These are phyloP conservation scores for Notamacropus eugenii DNA, from an alignment of 2,797 vertebrate genomes.

Conservation along the genomic window DNA sequence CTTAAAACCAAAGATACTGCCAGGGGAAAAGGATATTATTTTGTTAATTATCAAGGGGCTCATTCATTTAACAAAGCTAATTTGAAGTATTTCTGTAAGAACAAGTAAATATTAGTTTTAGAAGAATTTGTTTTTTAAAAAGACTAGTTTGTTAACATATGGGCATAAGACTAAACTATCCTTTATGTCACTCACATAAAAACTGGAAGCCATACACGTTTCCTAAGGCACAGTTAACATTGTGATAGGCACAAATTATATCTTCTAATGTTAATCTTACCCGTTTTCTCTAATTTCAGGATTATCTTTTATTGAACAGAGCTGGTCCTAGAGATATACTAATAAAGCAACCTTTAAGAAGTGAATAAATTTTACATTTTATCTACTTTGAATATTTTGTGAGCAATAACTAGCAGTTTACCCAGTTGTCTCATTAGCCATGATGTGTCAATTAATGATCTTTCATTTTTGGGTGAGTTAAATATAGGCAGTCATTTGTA, in stretches of 20 bases:
- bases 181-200: conserved; percentile 7
- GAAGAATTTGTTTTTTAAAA: conserved; percentile 64
- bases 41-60: conserved; percentile 81
- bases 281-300: neutral
- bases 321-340: neutral
- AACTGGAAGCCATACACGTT: conserved; percentile 35
- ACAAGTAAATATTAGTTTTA: conserved; percentile 70
- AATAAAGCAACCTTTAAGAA: neutral
- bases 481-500: neutral
- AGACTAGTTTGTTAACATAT: conserved; percentile 40
- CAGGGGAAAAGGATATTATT: conserved; percentile 77
- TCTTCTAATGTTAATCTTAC: conserved; percentile 22
- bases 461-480: neutral
- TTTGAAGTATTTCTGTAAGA: conserved; percentile 64
- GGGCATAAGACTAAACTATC: conserved; percentile 49
- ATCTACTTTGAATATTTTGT: conserved; percentile 19
- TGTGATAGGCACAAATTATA: neutral
- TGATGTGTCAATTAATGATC: neutral
- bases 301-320: neutral
- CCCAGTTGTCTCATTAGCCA: neutral
- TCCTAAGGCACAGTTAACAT: neutral
- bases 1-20: conserved; percentile 79
- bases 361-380: conserved; percentile 12
- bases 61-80: conserved; percentile 78
- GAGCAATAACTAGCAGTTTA: neutral